Evolutionary conservation across 1,140 invertebrate species (phyloP), one percentile per base, ranked within the genome.

Genomic region (Halictus rubicundus): DNA sequence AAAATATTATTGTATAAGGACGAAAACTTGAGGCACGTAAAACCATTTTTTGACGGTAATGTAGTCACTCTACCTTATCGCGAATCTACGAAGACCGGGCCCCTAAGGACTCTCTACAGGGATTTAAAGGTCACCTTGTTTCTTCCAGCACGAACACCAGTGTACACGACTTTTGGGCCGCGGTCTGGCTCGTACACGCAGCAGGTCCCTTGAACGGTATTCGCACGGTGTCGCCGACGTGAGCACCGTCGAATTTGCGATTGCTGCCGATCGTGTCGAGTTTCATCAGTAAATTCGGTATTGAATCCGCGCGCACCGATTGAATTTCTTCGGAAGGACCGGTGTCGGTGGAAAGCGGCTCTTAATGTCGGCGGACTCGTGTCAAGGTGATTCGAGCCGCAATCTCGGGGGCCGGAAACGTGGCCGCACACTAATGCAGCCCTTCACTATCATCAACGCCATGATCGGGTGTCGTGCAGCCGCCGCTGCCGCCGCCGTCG

Each of bases 301-400:
- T 52, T 52, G 49, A 52, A 52, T 52, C 32, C 49, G 42, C 16
- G 49, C 14, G 2, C 49, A n/a, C 54, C 54, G 54, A 57, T 57
- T 57, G 4, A 69, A 69, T 46, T 49, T 77, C 19, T 4, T 42
- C 8, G 2, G 12, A 5, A 16, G 16, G 12, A 25, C n/a, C 21
- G 37, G 19, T 21, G 21, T 25, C 21, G 7, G 21, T 46, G 52
- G 52, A 46, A 59, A 46, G 21, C 21, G 21, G 9, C 32, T 0
- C 66, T 77, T 61, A 77, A 61, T 37, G 66, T 37, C 74, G 66
- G 70, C 23, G 74, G 39, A 37, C 66, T 60, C 16, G 74, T 77
- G 66, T 77, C 74, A 72, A 78, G 68, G 68, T 63, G 76, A 72
- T 42, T 54, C 16, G 12, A 49, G 37, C 46, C 19, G 76, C 60